phyloP scores from a whole-genome alignment of 37 sponge, comb jelly and placozoan species.

The Ephydatia muelleri region DNA sequence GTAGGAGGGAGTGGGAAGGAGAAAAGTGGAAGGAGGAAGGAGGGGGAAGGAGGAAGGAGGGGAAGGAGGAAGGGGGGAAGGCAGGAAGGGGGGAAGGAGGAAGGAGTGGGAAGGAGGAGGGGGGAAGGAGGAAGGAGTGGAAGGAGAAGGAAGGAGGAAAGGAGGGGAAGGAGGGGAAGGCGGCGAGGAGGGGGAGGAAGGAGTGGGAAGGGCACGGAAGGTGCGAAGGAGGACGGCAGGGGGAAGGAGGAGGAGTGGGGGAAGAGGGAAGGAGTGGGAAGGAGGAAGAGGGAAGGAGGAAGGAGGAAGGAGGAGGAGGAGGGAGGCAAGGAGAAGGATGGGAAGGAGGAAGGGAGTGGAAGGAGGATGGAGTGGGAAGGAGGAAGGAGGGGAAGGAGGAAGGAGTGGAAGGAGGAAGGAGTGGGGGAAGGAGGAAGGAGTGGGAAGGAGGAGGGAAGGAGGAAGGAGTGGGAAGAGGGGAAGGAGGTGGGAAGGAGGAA shows the following conservation, averaged over 20 bases:
- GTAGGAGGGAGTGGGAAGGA: no score
- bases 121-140: background rate
- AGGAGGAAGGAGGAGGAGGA: background rate
- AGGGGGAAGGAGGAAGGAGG: background rate
- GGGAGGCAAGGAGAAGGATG: background rate
- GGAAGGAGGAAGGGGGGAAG: background rate
- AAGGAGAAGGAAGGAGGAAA: background rate
- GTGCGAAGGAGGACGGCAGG: background rate
- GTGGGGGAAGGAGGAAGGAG: no score
- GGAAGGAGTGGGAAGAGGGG: no score
- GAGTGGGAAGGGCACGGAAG: background rate
- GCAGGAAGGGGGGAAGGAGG: background rate
- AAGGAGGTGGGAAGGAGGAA: no score
- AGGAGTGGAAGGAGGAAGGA: no score
- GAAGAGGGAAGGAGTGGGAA: background rate
- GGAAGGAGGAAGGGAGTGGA: no score
- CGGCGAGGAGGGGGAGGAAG: background rate
- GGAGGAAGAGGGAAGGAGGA: background rate
- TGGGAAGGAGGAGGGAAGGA: no score
- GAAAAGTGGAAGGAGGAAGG: background rate
- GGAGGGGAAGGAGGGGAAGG: background rate
- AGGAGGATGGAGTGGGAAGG: no score
- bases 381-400: no score
- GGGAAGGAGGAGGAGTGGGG: background rate
- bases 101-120: background rate